These are phyloP conservation scores for Callipepla californica DNA, from an alignment of 2,113 vertebrate genomes.

Conservation along the genomic window DNA sequence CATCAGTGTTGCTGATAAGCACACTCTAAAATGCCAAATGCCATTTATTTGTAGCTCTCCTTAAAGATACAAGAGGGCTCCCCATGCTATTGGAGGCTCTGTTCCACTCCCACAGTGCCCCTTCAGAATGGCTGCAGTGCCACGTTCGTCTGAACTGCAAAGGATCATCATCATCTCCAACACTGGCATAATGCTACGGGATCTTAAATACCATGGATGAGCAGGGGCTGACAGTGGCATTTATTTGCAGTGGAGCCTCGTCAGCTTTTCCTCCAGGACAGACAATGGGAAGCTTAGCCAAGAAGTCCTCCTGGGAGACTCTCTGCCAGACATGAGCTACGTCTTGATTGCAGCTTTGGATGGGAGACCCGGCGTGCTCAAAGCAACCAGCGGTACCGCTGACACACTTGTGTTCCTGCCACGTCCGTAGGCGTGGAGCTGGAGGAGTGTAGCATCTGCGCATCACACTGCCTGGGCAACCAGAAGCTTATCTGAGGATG, in stretches of 20 bases:
- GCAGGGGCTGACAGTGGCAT: background rate
- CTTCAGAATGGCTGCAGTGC: background rate
- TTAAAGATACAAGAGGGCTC: background rate
- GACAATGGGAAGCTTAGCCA: background rate
- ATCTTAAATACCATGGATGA: background rate
- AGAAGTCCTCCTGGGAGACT: background rate
- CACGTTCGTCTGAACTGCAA: background rate
- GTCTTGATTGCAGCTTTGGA: background rate
- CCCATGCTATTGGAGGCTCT: background rate
- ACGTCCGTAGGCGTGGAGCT: rapidly evolving
- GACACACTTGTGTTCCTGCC: rapidly evolving
- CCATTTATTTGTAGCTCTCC: background rate
- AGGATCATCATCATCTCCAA: background rate
- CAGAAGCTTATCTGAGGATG: rapidly evolving
- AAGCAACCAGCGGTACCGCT: background rate
- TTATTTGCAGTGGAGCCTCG: background rate
- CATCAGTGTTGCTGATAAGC: background rate
- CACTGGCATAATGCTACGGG: background rate
- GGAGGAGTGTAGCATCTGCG: background rate
- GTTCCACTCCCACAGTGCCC: background rate
- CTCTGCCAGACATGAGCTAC: background rate
- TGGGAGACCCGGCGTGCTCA: background rate
- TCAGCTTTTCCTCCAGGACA: background rate
- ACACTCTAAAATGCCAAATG: background rate
- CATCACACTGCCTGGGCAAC: background rate